A percentile compares a stretch with the other conserved stretches of the same genome.
These are phyloP conservation scores for Saguinus imperator DNA, from an alignment of 2,113 vertebrate genomes.

Conservation along the genomic window DNA sequence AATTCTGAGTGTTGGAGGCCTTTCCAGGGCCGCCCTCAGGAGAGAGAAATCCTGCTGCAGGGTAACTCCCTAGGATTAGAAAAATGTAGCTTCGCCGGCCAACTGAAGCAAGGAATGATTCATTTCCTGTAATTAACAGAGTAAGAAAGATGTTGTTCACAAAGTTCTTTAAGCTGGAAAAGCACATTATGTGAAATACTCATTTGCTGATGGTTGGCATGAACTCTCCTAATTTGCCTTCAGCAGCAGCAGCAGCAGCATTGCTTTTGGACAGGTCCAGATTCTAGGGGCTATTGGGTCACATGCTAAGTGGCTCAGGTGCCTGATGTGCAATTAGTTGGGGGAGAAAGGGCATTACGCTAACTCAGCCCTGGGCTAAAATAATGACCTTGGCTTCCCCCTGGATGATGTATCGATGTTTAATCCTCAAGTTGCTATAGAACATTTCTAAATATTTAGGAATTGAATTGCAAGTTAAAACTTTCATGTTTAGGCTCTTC, in stretches of 20 bases:
- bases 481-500: neutral
- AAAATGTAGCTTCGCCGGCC: neutral
- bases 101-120: slow-evolving; percentile 43
- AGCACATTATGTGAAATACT: slow-evolving; percentile 47
- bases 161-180: slow-evolving; percentile 58
- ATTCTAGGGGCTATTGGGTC: neutral
- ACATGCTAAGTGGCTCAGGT: neutral
- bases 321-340: neutral
- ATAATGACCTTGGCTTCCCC: neutral
- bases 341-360: neutral
- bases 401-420: neutral
- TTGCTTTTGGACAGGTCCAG: neutral
- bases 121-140: slow-evolving; percentile 69
- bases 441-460: slow-evolving; percentile 53
- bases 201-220: slow-evolving; percentile 54
- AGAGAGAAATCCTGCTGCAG: neutral
- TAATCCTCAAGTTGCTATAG: slow-evolving; percentile 9
- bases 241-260: neutral
- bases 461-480: neutral
- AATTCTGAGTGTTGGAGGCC: neutral
- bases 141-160: slow-evolving; percentile 35
- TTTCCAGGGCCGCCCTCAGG: neutral
- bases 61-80: neutral
- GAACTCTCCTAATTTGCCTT: slow-evolving; percentile 29
- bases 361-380: neutral